Evolutionary conservation across 2,888 invertebrate genomes (phyloP).

Genomic region (Papilio demoleus): DNA sequence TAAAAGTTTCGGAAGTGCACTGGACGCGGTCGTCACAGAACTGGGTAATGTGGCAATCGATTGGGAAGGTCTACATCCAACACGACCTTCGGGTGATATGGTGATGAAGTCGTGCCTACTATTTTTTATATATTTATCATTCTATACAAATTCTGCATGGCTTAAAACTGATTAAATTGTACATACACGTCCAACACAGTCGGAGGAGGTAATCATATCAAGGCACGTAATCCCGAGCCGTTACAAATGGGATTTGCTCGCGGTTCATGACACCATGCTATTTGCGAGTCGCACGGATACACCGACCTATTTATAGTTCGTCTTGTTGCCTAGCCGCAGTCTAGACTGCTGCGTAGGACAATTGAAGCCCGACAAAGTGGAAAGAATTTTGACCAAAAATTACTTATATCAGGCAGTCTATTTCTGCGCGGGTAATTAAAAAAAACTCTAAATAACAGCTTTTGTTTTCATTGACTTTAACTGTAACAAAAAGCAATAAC

Average conservation of each 20-base stretch:
- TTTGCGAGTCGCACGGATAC: conserved; percentile 33
- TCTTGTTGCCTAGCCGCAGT: conserved; percentile 37
- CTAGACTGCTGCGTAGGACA: conserved; percentile 28
- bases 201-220: conserved; percentile 25
- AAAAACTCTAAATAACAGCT: no score
- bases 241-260: conserved; percentile 40
- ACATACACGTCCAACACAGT: conserved; percentile 20
- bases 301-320: conserved; percentile 40
- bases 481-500: no score
- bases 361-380: conserved; percentile 1
- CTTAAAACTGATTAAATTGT: neutral
- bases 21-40: no score
- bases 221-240: conserved; percentile 37
- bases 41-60: no score
- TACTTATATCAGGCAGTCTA: neutral
- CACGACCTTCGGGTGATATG: no score
- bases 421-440: no score
- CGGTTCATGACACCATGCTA: conserved; percentile 41
- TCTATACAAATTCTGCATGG: no score
- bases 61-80: no score
- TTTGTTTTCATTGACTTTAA: no score
- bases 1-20: no score
- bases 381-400: neutral
- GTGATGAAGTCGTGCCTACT: no score
- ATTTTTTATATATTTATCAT: no score